Conservation (phyloP, 1,140 invertebrate genomes). For the Heliconius congener region DNA sequence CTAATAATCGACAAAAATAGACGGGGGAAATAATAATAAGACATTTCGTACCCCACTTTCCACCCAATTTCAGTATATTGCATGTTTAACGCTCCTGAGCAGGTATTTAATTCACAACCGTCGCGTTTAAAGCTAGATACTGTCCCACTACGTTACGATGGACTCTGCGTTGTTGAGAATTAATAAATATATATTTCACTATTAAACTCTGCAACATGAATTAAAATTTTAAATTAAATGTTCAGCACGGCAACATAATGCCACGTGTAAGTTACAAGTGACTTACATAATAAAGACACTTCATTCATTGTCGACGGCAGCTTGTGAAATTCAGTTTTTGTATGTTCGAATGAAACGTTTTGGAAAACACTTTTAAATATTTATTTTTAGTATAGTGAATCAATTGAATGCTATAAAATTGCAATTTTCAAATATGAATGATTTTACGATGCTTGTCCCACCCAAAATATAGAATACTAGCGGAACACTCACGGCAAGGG, state of each 20-base stretch:
- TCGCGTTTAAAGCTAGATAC: too few species aligned
- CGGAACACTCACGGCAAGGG: too few species aligned
- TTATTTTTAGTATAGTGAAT: not conserved
- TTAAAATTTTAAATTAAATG: not conserved
- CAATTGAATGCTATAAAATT: not conserved
- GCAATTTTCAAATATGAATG: too few species aligned
- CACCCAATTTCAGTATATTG: not conserved
- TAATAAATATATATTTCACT: not conserved
- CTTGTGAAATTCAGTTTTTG: not conserved
- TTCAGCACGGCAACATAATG: not conserved
- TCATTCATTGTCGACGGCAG: not conserved
- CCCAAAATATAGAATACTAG: too few species aligned
- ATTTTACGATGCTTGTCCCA: too few species aligned
- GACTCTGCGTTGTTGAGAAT: not conserved
- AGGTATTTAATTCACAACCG: too few species aligned
- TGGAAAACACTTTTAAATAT: not conserved
- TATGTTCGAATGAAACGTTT: not conserved
- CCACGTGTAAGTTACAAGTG: not conserved
- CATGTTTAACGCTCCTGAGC: too few species aligned
- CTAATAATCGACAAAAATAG: too few species aligned
- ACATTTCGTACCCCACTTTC: too few species aligned
- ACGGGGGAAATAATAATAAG: too few species aligned
- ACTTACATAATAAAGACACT: slow-evolving; percentile 6
- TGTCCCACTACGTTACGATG: too few species aligned
- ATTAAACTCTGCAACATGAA: not conserved